Percentiles rank a stretch among this genome's conserved stretches.
These are phyloP conservation scores for Cariama cristata DNA, from an alignment of 2,113 vertebrate genomes.

Conservation along the genomic window DNA sequence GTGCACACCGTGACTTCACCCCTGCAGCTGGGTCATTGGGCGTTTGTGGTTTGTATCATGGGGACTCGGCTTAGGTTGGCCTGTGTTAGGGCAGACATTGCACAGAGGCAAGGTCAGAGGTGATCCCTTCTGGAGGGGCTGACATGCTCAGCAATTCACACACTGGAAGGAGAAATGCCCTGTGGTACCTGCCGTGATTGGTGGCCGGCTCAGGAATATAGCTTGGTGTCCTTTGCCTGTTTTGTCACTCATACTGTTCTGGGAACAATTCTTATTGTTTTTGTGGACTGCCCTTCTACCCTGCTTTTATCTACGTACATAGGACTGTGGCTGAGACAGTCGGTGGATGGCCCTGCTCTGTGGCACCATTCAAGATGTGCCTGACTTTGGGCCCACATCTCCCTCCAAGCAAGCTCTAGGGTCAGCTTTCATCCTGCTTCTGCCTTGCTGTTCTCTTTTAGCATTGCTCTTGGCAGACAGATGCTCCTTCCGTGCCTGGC, in stretches of 20 bases:
- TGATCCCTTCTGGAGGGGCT: background rate
- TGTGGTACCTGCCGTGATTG: background rate
- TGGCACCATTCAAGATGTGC: background rate
- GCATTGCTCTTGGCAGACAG: background rate
- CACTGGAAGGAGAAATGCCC: background rate
- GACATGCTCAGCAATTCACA: background rate
- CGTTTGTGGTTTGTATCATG: background rate
- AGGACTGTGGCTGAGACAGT: background rate
- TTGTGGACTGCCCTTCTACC: background rate
- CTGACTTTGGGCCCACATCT: background rate
- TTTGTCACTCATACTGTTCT: background rate
- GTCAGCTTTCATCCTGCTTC: background rate
- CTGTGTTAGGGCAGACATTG: rapidly evolving
- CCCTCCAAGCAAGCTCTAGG: background rate
- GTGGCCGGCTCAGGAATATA: background rate
- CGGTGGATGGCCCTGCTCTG: background rate
- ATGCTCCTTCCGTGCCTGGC: background rate
- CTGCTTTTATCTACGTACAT: background rate
- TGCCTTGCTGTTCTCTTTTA: background rate
- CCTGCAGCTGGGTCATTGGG: background rate
- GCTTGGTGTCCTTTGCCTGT: background rate
- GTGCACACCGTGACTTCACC: background rate
- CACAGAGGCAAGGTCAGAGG: background rate
- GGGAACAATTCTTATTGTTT: background rate
- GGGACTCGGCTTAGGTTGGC: background rate